A percentile compares a stretch with the other conserved stretches of the same genome.
phyloP scores from a whole-genome alignment of 2,888 invertebrate genomes.

The Antheraea assamensis region DNA sequence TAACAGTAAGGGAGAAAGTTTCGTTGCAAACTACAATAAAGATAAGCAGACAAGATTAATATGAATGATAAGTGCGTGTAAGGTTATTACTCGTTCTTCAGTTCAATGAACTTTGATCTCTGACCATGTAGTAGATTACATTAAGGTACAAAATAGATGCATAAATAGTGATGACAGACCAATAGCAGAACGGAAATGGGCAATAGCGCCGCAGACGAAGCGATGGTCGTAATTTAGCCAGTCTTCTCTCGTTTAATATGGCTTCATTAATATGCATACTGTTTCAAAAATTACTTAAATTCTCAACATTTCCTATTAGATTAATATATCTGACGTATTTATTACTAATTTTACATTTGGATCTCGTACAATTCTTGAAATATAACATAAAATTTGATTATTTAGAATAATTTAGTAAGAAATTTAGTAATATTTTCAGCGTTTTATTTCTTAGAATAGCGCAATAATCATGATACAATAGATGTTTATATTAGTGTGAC shows the following conservation, averaged over 20 bases:
- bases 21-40: background rate
- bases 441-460: background rate
- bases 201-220: constrained; percentile 55
- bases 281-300: background rate
- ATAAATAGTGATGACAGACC: constrained; percentile 48
- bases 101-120: constrained; percentile 28
- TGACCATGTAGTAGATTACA: constrained; percentile 32
- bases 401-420: background rate
- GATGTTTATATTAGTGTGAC: constrained; percentile 46
- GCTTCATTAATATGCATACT: constrained; percentile 13
- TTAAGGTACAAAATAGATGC: constrained; percentile 38
- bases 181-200: constrained; percentile 64
- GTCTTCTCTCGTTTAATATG: constrained; percentile 33
- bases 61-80: constrained; percentile 7
- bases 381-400: background rate
- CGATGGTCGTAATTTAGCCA: constrained; percentile 51
- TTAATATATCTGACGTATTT: background rate
- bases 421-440: background rate
- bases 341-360: background rate
- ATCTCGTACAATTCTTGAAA: background rate
- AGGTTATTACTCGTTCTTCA: constrained; percentile 16
- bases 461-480: constrained; percentile 26
- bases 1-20: background rate
- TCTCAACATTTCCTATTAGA: background rate
- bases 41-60: constrained; percentile 28